Percentiles rank a stretch among this genome's conserved stretches.
These are phyloP conservation scores for Hippoglossus hippoglossus DNA, from an alignment of 2,797 vertebrate species.

Conservation along the genomic window DNA sequence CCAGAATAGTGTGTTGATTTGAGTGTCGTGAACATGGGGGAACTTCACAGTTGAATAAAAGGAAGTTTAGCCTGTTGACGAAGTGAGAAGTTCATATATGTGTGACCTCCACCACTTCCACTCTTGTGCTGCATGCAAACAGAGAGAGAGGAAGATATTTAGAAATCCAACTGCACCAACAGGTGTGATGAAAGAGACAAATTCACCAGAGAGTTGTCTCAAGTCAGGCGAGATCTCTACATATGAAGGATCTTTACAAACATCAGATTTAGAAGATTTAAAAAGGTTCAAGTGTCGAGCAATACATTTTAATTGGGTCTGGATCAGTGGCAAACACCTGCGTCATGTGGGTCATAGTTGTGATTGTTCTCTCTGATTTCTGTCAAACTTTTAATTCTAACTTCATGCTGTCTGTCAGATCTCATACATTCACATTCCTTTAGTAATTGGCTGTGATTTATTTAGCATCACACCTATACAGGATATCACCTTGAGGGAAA, in stretches of 20 bases:
- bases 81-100: slow-evolving; percentile 36
- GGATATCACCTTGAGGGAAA: slow-evolving; percentile 65
- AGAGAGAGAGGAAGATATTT: slow-evolving; percentile 20
- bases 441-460: slow-evolving; percentile 29
- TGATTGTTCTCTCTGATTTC: not conserved
- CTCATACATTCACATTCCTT: slow-evolving; percentile 8
- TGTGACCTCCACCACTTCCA: slow-evolving; percentile 33
- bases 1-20: no score
- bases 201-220: slow-evolving; percentile 24
- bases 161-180: slow-evolving; percentile 39
- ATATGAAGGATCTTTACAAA: not conserved
- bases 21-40: not conserved
- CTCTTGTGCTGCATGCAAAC: slow-evolving; percentile 23
- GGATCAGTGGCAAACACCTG: not conserved
- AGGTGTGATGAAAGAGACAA: slow-evolving; percentile 40
- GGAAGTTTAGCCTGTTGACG: slow-evolving; percentile 58
- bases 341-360: not conserved
- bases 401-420: not conserved
- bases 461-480: slow-evolving; percentile 19
- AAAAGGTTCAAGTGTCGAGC: not conserved
- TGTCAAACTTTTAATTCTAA: not conserved
- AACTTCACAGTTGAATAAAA: slow-evolving; percentile 31
- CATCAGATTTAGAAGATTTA: no score
- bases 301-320: not conserved
- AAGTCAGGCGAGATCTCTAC: not conserved